Evolutionary conservation across 1,140 invertebrate species (phyloP).

Genomic region (honey bee (Apis mellifera)): DNA sequence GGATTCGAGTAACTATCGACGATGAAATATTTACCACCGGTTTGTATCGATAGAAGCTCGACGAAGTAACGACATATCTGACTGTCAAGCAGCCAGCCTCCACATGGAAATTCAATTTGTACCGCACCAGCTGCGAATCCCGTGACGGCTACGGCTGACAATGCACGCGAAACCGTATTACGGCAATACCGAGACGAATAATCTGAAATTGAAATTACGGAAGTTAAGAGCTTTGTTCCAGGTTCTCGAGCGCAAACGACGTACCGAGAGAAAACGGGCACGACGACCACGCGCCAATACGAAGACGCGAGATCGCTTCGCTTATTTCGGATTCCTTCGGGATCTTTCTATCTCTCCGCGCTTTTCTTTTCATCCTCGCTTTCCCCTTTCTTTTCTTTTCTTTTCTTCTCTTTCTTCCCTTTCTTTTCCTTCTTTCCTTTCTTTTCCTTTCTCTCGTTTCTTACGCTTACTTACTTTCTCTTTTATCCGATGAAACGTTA

Average conservation of each 20-base stretch:
- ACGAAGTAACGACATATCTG: conserved; percentile 21
- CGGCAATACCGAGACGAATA: conserved; percentile 49
- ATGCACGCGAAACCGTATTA: conserved; percentile 45
- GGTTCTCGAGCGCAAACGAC: conserved; percentile 35
- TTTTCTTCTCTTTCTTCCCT: background rate
- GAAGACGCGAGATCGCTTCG: conserved; percentile 43
- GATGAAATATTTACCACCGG: background rate
- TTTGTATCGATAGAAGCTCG: background rate
- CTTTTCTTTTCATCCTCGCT: background rate
- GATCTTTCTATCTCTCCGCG: conserved; percentile 5
- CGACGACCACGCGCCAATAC: conserved; percentile 49
- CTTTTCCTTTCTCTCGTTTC: background rate
- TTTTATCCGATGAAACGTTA: background rate
- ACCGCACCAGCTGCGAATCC: conserved; percentile 32
- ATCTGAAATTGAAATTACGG: conserved; percentile 70
- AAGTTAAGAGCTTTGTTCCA: conserved; percentile 68
- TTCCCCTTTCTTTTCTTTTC: background rate
- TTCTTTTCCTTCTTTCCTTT: background rate
- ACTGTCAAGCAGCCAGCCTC: conserved; percentile 20
- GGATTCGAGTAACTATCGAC: no score
- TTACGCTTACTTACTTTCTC: background rate
- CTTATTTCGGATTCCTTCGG: conserved; percentile 33
- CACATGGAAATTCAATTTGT: conserved; percentile 60
- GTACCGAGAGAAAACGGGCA: conserved; percentile 3
- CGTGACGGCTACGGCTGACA: conserved; percentile 47